phyloP scores from a whole-genome alignment of 2,113 vertebrate genomes.

The Phaethornis superciliosus region DNA sequence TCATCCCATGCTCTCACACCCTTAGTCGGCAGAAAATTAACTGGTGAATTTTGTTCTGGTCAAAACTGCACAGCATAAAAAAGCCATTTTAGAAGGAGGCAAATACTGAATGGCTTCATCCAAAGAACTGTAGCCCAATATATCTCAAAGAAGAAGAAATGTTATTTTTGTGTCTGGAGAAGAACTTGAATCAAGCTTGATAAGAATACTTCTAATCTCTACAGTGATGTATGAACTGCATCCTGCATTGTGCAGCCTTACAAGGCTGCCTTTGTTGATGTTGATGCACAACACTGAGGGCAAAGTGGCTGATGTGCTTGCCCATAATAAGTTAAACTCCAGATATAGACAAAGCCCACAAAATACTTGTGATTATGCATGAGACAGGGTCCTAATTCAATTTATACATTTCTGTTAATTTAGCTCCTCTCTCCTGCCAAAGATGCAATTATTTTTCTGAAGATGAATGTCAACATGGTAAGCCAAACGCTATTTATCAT shows the following conservation, averaged over 20 bases:
- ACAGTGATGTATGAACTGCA: background rate
- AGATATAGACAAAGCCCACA: background rate
- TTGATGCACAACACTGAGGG: fast-evolving
- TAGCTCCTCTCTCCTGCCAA: slow-evolving; percentile 14
- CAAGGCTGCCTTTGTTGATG: background rate
- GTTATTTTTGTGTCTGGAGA: background rate
- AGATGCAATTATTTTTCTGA: background rate
- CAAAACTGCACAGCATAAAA: background rate
- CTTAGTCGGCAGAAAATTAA: background rate
- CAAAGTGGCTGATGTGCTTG: background rate
- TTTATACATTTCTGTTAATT: slow-evolving; percentile 1
- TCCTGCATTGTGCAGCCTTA: background rate
- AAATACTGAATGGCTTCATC: background rate
- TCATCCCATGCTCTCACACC: background rate
- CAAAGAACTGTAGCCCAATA: background rate
- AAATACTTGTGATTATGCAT: background rate
- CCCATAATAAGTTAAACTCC: background rate
- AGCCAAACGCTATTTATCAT: slow-evolving; percentile 33
- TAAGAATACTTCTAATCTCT: background rate
- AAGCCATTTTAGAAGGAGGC: background rate
- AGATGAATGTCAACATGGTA: background rate
- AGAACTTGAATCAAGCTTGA: background rate
- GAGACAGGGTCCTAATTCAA: background rate
- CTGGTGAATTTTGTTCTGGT: background rate
- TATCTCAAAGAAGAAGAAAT: background rate